phyloP scores from a whole-genome alignment of 2,888 invertebrate species.

The Chrysolina haemoptera region DNA sequence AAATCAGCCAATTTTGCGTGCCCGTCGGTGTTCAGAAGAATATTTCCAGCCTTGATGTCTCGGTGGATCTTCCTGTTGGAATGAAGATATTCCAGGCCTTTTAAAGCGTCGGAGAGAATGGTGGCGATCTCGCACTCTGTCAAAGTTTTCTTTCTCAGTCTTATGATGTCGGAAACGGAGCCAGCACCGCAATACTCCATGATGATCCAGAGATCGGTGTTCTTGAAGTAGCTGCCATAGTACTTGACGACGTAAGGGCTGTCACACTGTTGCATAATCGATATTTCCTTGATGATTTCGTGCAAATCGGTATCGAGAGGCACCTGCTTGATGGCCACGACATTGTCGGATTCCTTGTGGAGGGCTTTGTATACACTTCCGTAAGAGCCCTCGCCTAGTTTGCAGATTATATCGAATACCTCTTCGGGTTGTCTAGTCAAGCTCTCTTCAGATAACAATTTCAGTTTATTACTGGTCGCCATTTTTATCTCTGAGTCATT shows the following conservation, averaged over 20 bases:
- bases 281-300: conserved; percentile 99
- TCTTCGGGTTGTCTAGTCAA: conserved; percentile 98
- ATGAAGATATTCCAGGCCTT: conserved; percentile 59
- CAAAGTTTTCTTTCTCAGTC: conserved; percentile 87
- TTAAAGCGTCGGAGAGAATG: conserved; percentile 57
- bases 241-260: conserved; percentile 99
- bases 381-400: conserved; percentile 97
- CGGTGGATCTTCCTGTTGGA: conserved; percentile 59
- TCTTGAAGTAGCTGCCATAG: conserved; percentile 99
- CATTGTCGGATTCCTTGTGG: conserved; percentile 97
- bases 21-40: conserved; percentile 96
- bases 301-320: conserved; percentile 99
- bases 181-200: conserved; percentile 99
- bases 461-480: conserved; percentile 73
- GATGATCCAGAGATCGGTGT: conserved; percentile 99
- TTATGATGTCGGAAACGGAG: conserved; percentile 99
- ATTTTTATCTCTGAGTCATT: conserved; percentile 38
- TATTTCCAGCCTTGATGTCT: conserved; percentile 89
- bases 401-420: conserved; percentile 99
- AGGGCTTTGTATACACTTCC: conserved; percentile 98
- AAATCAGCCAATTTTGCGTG: conserved; percentile 99
- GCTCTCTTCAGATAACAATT: conserved; percentile 97
- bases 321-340: conserved; percentile 98
- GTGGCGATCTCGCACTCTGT: conserved; percentile 59
- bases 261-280: conserved; percentile 99